Evolutionary conservation across 1,140 invertebrate genomes (phyloP), one percentile per base, ranked within the genome.

Genomic region (Diploscapter pachys): DNA sequence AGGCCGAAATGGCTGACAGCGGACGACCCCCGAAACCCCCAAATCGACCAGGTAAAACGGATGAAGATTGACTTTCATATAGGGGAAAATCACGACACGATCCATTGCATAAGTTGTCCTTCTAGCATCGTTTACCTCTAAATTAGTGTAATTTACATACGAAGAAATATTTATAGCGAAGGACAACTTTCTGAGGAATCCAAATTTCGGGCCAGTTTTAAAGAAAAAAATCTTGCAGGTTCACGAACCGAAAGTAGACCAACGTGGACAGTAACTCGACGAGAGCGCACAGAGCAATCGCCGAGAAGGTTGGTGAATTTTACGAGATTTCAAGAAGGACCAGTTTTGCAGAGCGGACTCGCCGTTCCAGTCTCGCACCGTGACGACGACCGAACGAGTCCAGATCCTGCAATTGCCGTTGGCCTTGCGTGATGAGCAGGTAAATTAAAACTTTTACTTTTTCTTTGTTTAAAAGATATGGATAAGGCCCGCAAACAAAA

Each of bases 301-400:
- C 76, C 76, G 54, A 57, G 57, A 49, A 68, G 76, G 76, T 77
- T 31, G 31, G 31, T 31, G 31, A 68, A 71, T 13, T 50, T n/a
- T 52, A 48, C 71, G 9, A 13, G 50, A 75, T 9, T 11, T 64
- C n/a, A 75, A 75, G 13, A 63, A 5, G 31, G 53, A 31, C n/a
- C 11, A 31, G 8, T 52, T 50, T 72, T 73, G 51, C 64, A 74
- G 72, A 65, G 62, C 72, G 56, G 64, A 56, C 53, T 66, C 64
- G 52, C 72, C 72, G 57, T 77, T 69, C 71, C 76, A 73, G 71
- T 77, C 76, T 55, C 75, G 76, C 67, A 77, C 75, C 50, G 72
- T 77, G 64, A 77, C 76, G 65, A 77, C 76, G 51, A 77, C 76
- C 54, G 76, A 77, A 63, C 76, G 76, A 57, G 76, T 77, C 57